Evolutionary conservation across 2,113 vertebrate genomes (phyloP).

Genomic region (Turdus rufiventris): DNA sequence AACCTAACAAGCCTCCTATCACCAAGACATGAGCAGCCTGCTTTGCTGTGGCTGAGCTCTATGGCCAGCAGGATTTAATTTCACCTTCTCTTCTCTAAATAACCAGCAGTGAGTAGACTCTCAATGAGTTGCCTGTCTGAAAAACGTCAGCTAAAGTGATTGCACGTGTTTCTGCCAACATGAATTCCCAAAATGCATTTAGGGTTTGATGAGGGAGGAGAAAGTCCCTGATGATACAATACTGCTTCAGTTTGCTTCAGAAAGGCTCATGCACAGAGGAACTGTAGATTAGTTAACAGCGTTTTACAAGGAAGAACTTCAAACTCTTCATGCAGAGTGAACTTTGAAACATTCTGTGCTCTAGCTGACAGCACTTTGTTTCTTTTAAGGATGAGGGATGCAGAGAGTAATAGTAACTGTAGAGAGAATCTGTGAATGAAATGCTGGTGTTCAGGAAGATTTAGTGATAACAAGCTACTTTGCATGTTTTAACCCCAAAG

Average conservation of each 20-base stretch:
- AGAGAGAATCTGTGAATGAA: neutral
- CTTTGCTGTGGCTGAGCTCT: neutral
- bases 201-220: neutral
- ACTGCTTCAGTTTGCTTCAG: neutral
- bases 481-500: neutral
- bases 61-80: neutral
- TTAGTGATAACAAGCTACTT: neutral
- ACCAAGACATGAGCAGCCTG: neutral
- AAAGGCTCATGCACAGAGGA: neutral
- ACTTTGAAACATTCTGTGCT: neutral
- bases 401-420: accelerated
- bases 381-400: neutral
- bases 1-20: neutral
- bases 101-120: neutral
- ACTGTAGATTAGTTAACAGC: accelerated
- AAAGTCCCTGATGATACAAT: neutral
- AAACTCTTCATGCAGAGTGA: neutral
- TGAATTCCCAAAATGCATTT: neutral
- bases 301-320: neutral
- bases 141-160: neutral
- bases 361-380: neutral
- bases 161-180: neutral
- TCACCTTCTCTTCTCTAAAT: neutral
- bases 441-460: neutral
- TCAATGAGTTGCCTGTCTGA: neutral